Evolutionary conservation across 2,113 vertebrate species (phyloP).

Genomic region (Casuarius casuarius): DNA sequence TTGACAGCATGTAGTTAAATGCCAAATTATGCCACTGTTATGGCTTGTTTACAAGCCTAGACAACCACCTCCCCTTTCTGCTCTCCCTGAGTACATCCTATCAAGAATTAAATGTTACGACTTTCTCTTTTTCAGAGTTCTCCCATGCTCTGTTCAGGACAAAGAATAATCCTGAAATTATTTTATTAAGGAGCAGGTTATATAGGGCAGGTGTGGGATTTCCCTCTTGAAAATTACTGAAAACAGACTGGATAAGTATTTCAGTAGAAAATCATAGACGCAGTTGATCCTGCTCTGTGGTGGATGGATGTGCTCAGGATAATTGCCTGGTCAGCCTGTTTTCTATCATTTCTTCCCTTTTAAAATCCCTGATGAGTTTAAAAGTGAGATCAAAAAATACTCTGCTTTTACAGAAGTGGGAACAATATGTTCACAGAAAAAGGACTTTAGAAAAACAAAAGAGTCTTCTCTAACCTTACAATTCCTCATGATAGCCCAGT

Average conservation of each 20-base stretch:
- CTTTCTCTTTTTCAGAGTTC: neutral
- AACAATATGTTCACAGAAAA: neutral
- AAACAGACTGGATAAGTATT: neutral
- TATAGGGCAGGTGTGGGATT: neutral
- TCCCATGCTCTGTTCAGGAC: neutral
- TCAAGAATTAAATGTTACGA: accelerated
- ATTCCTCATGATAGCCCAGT: neutral
- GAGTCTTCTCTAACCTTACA: neutral
- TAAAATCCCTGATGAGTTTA: neutral
- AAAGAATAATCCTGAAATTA: neutral
- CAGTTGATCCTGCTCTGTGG: neutral
- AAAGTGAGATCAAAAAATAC: neutral
- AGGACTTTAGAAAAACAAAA: neutral
- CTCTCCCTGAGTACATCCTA: neutral
- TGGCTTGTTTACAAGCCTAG: neutral
- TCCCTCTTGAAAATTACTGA: neutral
- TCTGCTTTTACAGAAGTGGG: neutral
- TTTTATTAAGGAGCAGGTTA: neutral
- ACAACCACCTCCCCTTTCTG: neutral
- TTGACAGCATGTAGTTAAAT: neutral
- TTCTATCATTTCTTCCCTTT: neutral
- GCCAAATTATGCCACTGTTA: neutral
- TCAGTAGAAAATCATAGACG: neutral
- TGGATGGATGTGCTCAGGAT: neutral
- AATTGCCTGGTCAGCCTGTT: accelerated